Percentiles rank a stretch among this genome's conserved stretches.
Evolutionary conservation across 2,797 vertebrate genomes (phyloP).

Genomic region (Syndactyla subalaris): DNA sequence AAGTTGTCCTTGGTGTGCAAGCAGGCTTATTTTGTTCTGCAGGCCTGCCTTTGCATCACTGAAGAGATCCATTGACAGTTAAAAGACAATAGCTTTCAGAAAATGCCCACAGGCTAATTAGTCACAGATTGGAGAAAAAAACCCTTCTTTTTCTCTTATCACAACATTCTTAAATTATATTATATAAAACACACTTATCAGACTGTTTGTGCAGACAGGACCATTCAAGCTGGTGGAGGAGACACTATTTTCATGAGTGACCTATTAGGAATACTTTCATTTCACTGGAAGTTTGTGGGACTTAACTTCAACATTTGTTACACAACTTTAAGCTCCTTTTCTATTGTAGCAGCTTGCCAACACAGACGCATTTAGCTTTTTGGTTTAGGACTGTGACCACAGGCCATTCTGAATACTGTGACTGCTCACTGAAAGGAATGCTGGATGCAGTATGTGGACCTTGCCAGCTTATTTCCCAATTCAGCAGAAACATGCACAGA

Average conservation of each 20-base stretch:
- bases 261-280: background rate
- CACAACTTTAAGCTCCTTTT: background rate
- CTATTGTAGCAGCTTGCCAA: background rate
- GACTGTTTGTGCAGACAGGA: background rate
- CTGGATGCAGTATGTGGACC: background rate
- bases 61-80: background rate
- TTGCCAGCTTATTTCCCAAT: conserved; percentile 19
- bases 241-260: background rate
- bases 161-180: background rate
- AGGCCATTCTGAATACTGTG: background rate
- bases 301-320: background rate
- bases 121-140: background rate
- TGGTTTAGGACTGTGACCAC: background rate
- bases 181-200: background rate
- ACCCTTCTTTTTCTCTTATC: background rate
- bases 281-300: background rate
- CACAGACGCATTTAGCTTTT: background rate
- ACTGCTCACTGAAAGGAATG: conserved; percentile 26
- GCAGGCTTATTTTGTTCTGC: background rate
- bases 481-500: conserved; percentile 3
- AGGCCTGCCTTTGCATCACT: background rate
- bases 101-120: background rate
- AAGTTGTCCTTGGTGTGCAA: background rate
- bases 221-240: background rate
- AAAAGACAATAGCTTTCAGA: background rate